phyloP scores from a whole-genome alignment of 1,140 invertebrate genomes.

The Agrypnia vestita region DNA sequence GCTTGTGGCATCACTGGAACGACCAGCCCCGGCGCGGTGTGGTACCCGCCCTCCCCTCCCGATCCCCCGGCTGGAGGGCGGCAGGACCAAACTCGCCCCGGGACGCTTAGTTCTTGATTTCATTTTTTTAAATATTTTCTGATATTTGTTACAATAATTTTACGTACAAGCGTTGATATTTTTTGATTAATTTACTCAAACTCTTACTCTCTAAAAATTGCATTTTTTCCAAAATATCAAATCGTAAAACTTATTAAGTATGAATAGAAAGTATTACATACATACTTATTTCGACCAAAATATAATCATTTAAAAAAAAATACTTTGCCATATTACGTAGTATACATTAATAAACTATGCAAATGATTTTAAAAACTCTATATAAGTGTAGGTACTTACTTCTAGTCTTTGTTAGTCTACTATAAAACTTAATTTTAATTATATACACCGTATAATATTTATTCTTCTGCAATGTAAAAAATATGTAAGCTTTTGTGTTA shows the following conservation, averaged over 20 bases:
- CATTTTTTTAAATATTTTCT: not conserved
- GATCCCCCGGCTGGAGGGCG: constrained; percentile 34
- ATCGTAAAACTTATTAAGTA: too few species aligned
- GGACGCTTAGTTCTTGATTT: constrained; percentile 10
- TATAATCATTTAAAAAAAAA: too few species aligned
- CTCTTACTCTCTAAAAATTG: not conserved
- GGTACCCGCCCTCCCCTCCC: not conserved
- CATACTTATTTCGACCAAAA: too few species aligned
- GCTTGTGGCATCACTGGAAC: not conserved
- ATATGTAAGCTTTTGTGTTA: constrained; percentile 2
- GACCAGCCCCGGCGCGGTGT: not conserved
- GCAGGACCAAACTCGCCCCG: not conserved
- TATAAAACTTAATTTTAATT: too few species aligned
- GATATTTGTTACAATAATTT: not conserved
- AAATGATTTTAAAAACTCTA: too few species aligned
- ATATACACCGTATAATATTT: not conserved
- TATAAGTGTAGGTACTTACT: too few species aligned
- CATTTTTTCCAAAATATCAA: not conserved
- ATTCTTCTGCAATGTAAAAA: not conserved
- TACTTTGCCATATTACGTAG: too few species aligned
- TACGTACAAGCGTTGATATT: not conserved
- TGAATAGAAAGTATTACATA: too few species aligned
- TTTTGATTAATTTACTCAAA: not conserved
- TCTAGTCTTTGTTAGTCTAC: too few species aligned
- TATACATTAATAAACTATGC: too few species aligned